Evolutionary conservation across 2,797 vertebrate genomes (phyloP).

Genomic region (Dermochelys coriacea): DNA sequence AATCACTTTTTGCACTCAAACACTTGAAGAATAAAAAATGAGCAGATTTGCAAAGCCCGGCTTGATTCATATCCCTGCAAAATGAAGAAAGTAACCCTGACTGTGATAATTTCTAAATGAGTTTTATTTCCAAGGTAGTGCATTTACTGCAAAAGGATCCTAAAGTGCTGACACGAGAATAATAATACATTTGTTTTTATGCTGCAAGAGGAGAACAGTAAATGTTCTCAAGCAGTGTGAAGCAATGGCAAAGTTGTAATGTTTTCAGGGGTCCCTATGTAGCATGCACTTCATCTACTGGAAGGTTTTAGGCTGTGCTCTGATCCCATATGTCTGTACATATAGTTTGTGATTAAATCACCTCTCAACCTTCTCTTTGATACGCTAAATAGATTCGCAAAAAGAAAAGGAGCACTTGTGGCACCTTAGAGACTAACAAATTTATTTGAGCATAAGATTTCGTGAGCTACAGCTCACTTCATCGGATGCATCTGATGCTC

Average conservation of each 20-base stretch:
- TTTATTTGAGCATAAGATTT: too few relatives aligned
- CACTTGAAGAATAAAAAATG: background rate
- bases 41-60: background rate
- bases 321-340: background rate
- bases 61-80: background rate
- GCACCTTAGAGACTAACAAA: too few relatives aligned
- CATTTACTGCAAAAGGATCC: background rate
- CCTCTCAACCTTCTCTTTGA: background rate
- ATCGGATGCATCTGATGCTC: too few relatives aligned
- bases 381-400: background rate
- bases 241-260: background rate
- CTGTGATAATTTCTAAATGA: background rate
- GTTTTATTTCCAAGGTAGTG: background rate
- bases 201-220: background rate
- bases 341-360: background rate
- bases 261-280: rapidly evolving
- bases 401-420: too few relatives aligned
- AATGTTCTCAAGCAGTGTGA: background rate
- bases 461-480: too few relatives aligned
- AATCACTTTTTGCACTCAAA: background rate
- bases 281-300: background rate
- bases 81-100: background rate
- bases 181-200: background rate
- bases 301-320: background rate
- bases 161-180: background rate